These are phyloP conservation scores for Brotogeris chrysoptera DNA, from an alignment of 2,797 vertebrate genomes.

Conservation along the genomic window DNA sequence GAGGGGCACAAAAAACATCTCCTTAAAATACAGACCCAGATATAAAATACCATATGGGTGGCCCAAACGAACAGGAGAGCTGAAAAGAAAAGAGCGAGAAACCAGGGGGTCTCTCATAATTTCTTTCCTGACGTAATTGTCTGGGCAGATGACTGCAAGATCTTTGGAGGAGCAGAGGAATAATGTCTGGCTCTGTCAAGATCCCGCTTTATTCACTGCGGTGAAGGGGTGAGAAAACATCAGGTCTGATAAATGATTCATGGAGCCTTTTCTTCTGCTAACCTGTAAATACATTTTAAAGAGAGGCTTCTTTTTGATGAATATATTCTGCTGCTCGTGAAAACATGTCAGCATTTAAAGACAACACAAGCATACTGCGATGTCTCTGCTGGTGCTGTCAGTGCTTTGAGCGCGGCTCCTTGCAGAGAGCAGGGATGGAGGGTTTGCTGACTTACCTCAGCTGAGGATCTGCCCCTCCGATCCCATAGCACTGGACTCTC, in stretches of 20 bases:
- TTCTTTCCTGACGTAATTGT: constrained; percentile 3
- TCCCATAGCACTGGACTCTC: fast-evolving
- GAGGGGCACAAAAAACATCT: constrained; percentile 32
- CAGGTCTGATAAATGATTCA: constrained; percentile 70
- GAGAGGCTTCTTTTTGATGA: constrained; percentile 67
- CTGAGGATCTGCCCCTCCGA: background rate
- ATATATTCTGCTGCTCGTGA: constrained; percentile 56
- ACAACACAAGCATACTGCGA: constrained; percentile 6
- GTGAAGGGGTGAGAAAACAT: constrained; percentile 28
- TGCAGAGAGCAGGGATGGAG: background rate
- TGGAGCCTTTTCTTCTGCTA: constrained; percentile 61
- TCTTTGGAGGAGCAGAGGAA: constrained; percentile 30
- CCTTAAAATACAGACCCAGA: constrained; percentile 58
- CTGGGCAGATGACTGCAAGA: background rate
- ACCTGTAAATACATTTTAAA: constrained; percentile 70
- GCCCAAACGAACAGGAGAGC: constrained; percentile 9
- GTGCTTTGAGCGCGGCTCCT: background rate
- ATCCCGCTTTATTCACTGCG: constrained; percentile 17
- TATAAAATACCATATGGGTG: constrained; percentile 61
- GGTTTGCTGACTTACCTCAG: background rate
- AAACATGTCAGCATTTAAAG: constrained; percentile 40
- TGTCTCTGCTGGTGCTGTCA: background rate
- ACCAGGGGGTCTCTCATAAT: constrained; percentile 16
- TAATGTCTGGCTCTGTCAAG: constrained; percentile 26
- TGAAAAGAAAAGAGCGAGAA: constrained; percentile 41